These are phyloP conservation scores for Drosophila elegans DNA, from an alignment of 1,140 invertebrate genomes.

Conservation along the genomic window DNA sequence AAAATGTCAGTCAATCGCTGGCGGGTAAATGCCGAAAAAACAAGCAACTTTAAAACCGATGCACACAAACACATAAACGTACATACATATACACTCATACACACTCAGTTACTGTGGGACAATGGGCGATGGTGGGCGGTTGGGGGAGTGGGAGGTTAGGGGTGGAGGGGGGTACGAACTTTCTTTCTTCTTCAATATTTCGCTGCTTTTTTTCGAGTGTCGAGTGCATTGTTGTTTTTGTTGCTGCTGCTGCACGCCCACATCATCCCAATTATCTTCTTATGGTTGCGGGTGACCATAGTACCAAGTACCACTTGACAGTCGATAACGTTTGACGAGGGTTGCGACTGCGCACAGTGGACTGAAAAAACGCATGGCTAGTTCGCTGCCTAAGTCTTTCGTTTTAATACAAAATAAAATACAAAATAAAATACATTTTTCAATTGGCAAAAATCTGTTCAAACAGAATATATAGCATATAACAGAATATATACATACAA, in stretches of 20 bases:
- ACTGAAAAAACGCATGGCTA: not conserved
- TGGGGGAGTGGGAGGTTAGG: constrained; percentile 12
- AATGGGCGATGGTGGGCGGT: constrained; percentile 38
- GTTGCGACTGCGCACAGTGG: constrained; percentile 25
- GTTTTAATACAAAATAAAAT: not conserved
- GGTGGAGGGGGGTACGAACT: constrained; percentile 54
- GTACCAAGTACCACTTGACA: constrained; percentile 21
- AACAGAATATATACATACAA: no score
- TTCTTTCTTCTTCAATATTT: constrained; percentile 68
- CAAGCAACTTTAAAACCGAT: constrained; percentile 40
- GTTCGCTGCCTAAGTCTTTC: constrained; percentile 34
- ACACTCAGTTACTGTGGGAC: constrained; percentile 27
- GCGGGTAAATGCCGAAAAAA: constrained; percentile 34
- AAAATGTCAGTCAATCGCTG: constrained; percentile 49
- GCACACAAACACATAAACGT: constrained; percentile 9
- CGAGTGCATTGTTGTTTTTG: constrained; percentile 38
- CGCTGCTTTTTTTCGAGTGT: constrained; percentile 51
- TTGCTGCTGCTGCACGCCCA: constrained; percentile 49
- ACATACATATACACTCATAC: not conserved
- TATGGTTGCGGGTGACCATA: not conserved
- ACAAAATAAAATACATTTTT: no score
- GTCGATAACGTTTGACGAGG: constrained; percentile 39
- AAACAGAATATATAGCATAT: no score
- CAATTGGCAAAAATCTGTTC: no score
- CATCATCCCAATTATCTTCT: constrained; percentile 54